Evolutionary conservation across 2,113 vertebrate species (phyloP).

Genomic region (Neodon shergylaensis): DNA sequence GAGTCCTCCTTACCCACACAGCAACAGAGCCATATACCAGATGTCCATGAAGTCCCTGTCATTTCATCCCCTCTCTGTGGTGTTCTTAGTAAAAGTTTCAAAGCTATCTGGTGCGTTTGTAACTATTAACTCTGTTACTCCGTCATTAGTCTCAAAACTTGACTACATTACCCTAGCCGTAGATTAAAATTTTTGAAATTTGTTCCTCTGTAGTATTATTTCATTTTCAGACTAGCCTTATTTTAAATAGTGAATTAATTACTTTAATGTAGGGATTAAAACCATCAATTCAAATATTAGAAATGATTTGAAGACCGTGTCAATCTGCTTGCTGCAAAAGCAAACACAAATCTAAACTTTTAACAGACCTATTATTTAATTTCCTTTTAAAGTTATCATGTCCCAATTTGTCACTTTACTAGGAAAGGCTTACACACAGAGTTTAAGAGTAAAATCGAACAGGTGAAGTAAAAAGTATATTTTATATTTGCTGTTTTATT

Average conservation of each 20-base stretch:
- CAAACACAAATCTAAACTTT: constrained; percentile 24
- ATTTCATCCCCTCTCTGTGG: background rate
- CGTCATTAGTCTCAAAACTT: constrained; percentile 3
- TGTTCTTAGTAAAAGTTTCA: constrained; percentile 5
- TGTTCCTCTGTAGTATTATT: background rate
- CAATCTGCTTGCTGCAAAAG: constrained; percentile 25
- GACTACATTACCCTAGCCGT: background rate
- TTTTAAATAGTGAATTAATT: constrained; percentile 24
- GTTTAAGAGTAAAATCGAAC: constrained; percentile 27
- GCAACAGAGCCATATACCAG: background rate
- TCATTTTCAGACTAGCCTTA: constrained; percentile 12
- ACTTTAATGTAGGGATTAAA: constrained; percentile 17
- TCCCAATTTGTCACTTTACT: constrained; percentile 35
- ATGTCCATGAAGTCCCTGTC: background rate
- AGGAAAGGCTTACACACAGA: background rate
- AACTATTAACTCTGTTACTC: constrained; percentile 8
- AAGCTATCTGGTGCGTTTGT: background rate
- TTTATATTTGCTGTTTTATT: constrained; percentile 20
- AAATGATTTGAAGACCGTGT: constrained; percentile 28
- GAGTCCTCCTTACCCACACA: background rate
- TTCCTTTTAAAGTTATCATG: background rate
- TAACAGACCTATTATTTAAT: background rate
- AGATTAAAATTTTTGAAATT: background rate
- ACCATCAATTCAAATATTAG: constrained; percentile 26
- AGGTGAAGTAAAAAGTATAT: constrained; percentile 13